Evolutionary conservation across 2,113 vertebrate genomes (phyloP).

Genomic region (Ceyx melanurus): DNA sequence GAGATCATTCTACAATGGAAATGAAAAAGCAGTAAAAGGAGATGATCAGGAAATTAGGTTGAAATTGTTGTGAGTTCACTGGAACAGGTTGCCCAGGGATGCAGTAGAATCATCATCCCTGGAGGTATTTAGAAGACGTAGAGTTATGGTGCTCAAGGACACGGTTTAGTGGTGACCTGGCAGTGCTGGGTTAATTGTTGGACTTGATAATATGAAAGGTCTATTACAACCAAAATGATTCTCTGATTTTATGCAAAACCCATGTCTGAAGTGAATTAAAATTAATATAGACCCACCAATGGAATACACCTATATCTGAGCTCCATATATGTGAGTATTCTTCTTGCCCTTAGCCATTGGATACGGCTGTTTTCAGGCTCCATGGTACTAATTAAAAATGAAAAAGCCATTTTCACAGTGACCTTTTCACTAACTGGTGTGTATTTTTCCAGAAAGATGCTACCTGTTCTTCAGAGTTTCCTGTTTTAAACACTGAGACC

Average conservation of each 20-base stretch:
- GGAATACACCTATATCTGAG: background rate
- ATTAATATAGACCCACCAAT: background rate
- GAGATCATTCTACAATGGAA: background rate
- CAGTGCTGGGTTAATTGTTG: background rate
- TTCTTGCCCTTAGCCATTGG: background rate
- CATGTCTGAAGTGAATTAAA: background rate
- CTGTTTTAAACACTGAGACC: background rate
- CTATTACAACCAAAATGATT: background rate
- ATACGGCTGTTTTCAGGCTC: background rate
- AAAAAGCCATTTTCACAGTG: background rate
- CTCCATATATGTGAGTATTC: accelerated
- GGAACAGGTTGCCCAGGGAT: background rate
- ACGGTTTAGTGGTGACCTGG: background rate
- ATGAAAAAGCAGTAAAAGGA: background rate
- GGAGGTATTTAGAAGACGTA: background rate
- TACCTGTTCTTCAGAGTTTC: background rate
- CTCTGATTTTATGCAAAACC: background rate
- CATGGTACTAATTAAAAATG: background rate
- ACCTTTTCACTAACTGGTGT: background rate
- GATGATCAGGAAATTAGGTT: background rate
- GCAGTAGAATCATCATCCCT: background rate
- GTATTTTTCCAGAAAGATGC: background rate
- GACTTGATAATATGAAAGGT: background rate
- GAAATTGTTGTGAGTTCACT: background rate
- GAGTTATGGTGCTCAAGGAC: background rate